Base-by-base conservation (phyloP, 2,888 invertebrate genomes). In the Deilephila porcellus region DNA sequence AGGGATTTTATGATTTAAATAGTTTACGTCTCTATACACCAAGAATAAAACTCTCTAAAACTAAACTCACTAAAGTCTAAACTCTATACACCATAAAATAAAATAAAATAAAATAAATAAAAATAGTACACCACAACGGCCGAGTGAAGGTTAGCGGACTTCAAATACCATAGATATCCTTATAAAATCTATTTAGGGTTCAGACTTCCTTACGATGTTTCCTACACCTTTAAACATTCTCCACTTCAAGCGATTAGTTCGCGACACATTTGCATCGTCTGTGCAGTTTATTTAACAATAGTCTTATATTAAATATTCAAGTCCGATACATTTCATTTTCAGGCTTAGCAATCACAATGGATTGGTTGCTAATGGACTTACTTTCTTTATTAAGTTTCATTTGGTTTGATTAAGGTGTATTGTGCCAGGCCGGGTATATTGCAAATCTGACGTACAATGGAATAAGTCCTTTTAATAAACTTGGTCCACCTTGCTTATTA, bases 331-430 rank as follows among this genome's bases (percentile, higher is more conserved):
- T 67, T 72, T 56, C 53, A 72, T 72, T 45, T 20, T 37, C 59
- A 64, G 70, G 74, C 73, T 71, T 74, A 63, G 74, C 74, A 25
- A 25, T 64, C 56, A 78, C 78, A 81, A 82, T 81, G 74, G 76
- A 75, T 73, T 79, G 77, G 76, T 78, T 62, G 60, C 75, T 67
- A 76, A 52, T 74, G 79, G 75, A 60, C 77, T 77, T 79, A 76
- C 76, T 78, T 76, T 83, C 80, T 80, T 75, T 74, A 78, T 74
- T 60, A 74, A 76, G 77, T 77, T 77, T 80, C 78, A 78, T 82
- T 74, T 78, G 79, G 78, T 82, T 81, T 80, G 80, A 83, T 84
- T 82, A 83, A 83, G 56, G 53, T 71, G 45, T 63, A 63, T 63
- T 52, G 56, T 71, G 63, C 8, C 52, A 17, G 62, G 37, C 45